Base-by-base conservation (phyloP, 1,140 invertebrate genomes). In the Trachymyrmex septentrionalis region DNA sequence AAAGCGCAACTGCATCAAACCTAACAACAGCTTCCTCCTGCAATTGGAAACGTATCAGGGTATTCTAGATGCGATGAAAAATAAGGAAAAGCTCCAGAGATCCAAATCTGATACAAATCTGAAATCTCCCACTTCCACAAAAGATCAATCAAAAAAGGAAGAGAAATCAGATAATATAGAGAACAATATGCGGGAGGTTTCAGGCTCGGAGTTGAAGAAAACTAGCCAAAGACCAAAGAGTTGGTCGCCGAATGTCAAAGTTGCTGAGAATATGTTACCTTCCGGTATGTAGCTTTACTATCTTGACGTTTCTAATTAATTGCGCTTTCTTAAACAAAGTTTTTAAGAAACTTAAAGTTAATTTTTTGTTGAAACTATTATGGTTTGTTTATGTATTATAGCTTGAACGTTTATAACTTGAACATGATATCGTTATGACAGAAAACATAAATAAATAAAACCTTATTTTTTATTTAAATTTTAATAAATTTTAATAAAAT, bases 21-120 rank as follows among this genome's bases (percentile, higher is more conserved):
- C 99, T 0, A 99, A 99, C 95, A 97, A 97, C 59, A 99, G 98
- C 91, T 99, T 99, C 95, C 96, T 99, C 71, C 96, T 97, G 88
- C 99, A 99, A 95, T 95, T 99, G 76, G 98, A 99, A 95, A 99
- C 98, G 12, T 99, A 99, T 94, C 98, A 99, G 95, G 98, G 98
- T 75, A 99, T 99, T 92, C 96, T 99, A 76, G 98, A 98, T 94
- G 99, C 99, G 0, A 99, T 99, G 98, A 99, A 98, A 93, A 99
- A 99, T 92, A 97, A 98, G 91, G 98, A 99, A 93, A 99, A 98
- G 93, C 95, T 98, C 84, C 97, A 99, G 91, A 96, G 98, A 78
- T 98, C 98, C 61, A 99, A 99, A 95, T 99, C 98, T 77, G 98
- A 99, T 94, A 99, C 98, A 24, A 98, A 98, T 95, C 94, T 98